Evolutionary conservation across 2,113 vertebrate genomes (phyloP).

Genomic region (Poeciliopsis turrubarensis): DNA sequence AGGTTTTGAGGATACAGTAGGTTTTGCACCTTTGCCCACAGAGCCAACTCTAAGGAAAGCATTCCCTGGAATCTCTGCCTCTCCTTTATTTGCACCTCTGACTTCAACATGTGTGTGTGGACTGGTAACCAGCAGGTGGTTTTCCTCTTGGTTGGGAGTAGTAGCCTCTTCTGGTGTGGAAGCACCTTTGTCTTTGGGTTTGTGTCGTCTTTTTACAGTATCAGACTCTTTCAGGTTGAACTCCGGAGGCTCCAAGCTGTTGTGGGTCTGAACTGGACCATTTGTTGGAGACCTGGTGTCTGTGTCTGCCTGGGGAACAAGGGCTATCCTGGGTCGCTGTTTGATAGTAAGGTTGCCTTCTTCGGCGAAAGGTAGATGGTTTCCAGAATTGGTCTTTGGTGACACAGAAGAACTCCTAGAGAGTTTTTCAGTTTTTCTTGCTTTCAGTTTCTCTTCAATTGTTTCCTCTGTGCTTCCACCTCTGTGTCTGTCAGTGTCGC

Average conservation of each 20-base stretch:
- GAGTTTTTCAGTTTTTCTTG: conserved; percentile 41
- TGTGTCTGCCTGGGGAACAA: background rate
- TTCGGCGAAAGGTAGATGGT: conserved; percentile 91
- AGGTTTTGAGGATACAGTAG: conserved; percentile 52
- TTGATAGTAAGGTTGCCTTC: conserved; percentile 97
- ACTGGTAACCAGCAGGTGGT: conserved; percentile 1
- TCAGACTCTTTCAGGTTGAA: conserved; percentile 96
- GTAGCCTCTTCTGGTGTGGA: conserved; percentile 62
- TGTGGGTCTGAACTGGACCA: conserved; percentile 7
- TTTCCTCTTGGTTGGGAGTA: conserved; percentile 61
- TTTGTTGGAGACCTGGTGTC: conserved; percentile 43
- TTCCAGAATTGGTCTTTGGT: conserved; percentile 81
- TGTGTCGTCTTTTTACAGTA: conserved; percentile 91
- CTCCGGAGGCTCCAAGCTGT: conserved; percentile 76
- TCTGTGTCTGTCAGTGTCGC: conserved; percentile 30
- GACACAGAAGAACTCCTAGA: conserved; percentile 62
- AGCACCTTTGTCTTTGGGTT: conserved; percentile 84
- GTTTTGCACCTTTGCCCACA: conserved; percentile 55
- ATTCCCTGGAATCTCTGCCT: conserved; percentile 26
- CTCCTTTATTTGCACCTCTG: conserved; percentile 63
- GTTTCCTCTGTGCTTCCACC: conserved; percentile 13
- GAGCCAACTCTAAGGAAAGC: conserved; percentile 58
- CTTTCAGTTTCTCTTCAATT: conserved; percentile 74
- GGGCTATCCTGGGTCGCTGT: conserved; percentile 85
- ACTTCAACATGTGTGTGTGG: background rate